Conservation (phyloP, 2,113 vertebrate species). For the Elaphurus davidianus region DNA sequence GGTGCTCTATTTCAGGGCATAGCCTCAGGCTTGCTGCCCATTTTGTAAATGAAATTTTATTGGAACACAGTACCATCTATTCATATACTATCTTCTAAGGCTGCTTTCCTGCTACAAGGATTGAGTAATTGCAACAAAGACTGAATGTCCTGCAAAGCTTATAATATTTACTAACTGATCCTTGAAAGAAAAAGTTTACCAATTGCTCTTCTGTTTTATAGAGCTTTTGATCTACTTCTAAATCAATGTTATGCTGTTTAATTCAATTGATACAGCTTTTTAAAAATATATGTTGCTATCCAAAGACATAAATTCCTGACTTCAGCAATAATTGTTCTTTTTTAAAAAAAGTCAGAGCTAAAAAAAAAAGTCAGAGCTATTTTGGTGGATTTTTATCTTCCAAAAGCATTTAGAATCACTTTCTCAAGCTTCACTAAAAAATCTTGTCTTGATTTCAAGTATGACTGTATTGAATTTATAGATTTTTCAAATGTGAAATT, state of each 20-base stretch:
- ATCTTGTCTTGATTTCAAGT: not conserved
- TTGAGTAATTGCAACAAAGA: not conserved
- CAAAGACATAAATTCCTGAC: not conserved
- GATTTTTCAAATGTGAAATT: not conserved
- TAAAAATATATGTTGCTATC: not conserved
- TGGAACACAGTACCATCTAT: not conserved
- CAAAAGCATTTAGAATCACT: not conserved
- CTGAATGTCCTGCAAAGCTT: not conserved
- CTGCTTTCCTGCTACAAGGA: not conserved
- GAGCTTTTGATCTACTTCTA: not conserved
- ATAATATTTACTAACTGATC: not conserved
- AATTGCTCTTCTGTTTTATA: not conserved
- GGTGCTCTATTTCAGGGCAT: not conserved
- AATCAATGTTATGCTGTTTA: not conserved
- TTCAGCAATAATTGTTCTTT: not conserved
- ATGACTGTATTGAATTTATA: not conserved
- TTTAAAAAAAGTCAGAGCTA: not conserved
- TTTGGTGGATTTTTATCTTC: not conserved
- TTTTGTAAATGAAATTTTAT: constrained; percentile 6
- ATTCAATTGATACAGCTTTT: not conserved
- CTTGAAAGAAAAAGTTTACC: not conserved
- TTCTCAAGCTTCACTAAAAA: not conserved
- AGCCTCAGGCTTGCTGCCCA: not conserved
- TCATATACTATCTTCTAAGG: not conserved
- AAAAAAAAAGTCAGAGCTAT: not conserved